A percentile compares a stretch with the other conserved stretches of the same genome.
Evolutionary conservation across 2,113 vertebrate species (phyloP).

Genomic region (Toxotes jaculatrix): DNA sequence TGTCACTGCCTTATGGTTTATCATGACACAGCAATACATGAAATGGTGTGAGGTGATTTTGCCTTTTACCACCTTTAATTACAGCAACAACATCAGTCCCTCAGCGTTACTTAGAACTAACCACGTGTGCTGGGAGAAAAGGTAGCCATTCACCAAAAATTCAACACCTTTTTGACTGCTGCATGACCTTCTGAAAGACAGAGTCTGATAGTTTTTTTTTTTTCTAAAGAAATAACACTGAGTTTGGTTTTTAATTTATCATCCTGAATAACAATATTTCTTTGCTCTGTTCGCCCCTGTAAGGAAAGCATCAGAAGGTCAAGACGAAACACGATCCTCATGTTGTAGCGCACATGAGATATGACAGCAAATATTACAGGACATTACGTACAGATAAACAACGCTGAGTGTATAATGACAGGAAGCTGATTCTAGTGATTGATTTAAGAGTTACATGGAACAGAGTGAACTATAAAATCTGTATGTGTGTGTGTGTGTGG

Average conservation of each 20-base stretch:
- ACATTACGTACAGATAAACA: constrained; percentile 49
- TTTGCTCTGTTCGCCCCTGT: constrained; percentile 29
- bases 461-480: constrained; percentile 22
- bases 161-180: constrained; percentile 9
- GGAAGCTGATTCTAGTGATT: constrained; percentile 26
- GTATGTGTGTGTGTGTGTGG: constrained; percentile 32
- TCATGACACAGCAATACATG: constrained; percentile 48
- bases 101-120: constrained; percentile 24
- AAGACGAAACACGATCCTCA: constrained; percentile 5
- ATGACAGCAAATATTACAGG: constrained; percentile 40
- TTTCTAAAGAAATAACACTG: constrained; percentile 31
- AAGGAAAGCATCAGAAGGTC: constrained; percentile 33
- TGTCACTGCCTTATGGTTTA: constrained; percentile 48
- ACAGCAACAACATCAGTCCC: constrained; percentile 23
- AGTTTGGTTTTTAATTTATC: constrained; percentile 44
- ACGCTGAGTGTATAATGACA: constrained; percentile 34
- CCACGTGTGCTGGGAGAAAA: constrained; percentile 34
- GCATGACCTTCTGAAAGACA: constrained; percentile 18
- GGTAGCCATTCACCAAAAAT: constrained; percentile 16
- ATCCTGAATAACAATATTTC: constrained; percentile 19
- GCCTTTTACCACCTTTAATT: constrained; percentile 11
- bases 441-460: constrained; percentile 23
- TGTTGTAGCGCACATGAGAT: constrained; percentile 14
- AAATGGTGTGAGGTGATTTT: constrained; percentile 19
- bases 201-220: not conserved